Base-by-base conservation (phyloP, 2,797 vertebrate genomes). In the Acipenser ruthenus region DNA sequence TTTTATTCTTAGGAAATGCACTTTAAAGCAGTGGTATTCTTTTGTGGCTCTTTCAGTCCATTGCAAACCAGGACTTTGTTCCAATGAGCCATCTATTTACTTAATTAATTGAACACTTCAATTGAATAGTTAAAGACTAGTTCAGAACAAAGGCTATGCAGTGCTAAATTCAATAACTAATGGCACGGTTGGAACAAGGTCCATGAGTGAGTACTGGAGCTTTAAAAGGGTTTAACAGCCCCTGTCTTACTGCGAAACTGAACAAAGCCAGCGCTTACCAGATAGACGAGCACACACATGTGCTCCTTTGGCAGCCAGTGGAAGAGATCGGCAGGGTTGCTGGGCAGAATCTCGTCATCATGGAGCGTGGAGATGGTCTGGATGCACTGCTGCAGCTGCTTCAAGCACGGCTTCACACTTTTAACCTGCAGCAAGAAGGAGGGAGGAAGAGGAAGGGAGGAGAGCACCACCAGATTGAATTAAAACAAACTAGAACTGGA, bases 231-330 rank as follows among this genome's bases (percentile, higher is more conserved):
- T 37, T 37, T 3, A 37, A 37, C 23, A 37, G 23, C 23, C 23
- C 23, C 23, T 37, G 23, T 37, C 23, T 4, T 37, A 4, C 23
- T 37, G 23, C 23, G 23, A 37, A 37, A 47, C 8, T 37, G 23
- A 37, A 37, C 23, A 37, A 37, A 37, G 4, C 23, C 23, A 37
- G 18, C 15, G 49, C 90, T 86, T 75, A 93, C 95, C 94, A 98
- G 80, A 81, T 98, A 98, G 53, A 98, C 95, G 0, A 98, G 91
- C 77, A 98, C 95, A 87, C 95, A 98, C 95, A 99, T 99, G 82
- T 99, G 97, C 73, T 99, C 97, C 82, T 98, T 99, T 63, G 97
- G 97, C 70, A 99, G 88, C 97, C 97, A 99, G 79, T 99, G 97
- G 78, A 99, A 99, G 69, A 99, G 95, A 74, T 99, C 97, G 0